Conservation (phyloP, 2,888 invertebrate genomes). For the Chrysina gloriosa region DNA sequence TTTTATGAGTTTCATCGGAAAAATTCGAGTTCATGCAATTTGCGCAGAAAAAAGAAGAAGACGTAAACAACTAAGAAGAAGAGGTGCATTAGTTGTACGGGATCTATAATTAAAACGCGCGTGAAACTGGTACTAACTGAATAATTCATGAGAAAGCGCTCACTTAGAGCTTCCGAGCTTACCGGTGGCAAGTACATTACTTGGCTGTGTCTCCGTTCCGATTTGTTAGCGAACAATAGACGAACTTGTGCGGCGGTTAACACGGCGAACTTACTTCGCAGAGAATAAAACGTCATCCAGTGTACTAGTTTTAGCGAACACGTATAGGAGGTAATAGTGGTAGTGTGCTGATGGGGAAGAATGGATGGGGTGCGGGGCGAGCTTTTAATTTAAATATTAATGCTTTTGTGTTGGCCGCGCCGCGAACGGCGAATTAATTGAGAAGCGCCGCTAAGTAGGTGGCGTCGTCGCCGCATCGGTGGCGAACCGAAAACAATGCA, state of each 20-base stretch:
- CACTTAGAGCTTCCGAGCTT: not conserved
- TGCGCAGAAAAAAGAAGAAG: not conserved
- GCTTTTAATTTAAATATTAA: constrained; percentile 42
- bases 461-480: not conserved
- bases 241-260: constrained; percentile 42
- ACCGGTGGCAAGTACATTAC: not conserved
- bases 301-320: not conserved
- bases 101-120: constrained; percentile 22
- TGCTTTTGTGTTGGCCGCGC: constrained; percentile 32
- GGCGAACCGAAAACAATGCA: constrained; percentile 10
- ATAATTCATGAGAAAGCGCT: constrained; percentile 15
- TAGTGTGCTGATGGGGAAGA: not conserved
- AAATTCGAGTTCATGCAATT: not conserved
- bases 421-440: constrained; percentile 36
- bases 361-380: not conserved
- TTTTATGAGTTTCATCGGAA: no score
- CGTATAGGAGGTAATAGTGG: constrained; percentile 2
- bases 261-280: constrained; percentile 31
- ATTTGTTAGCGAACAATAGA: constrained; percentile 38
- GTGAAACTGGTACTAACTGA: constrained; percentile 6
- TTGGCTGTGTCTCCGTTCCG: not conserved
- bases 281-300: constrained; percentile 35
- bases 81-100: constrained; percentile 9
- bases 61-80: not conserved
- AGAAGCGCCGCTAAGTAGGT: constrained; percentile 19